These are phyloP conservation scores for Sebastes kiyomatsui DNA, from an alignment of 2,797 vertebrate species.

Conservation along the genomic window DNA sequence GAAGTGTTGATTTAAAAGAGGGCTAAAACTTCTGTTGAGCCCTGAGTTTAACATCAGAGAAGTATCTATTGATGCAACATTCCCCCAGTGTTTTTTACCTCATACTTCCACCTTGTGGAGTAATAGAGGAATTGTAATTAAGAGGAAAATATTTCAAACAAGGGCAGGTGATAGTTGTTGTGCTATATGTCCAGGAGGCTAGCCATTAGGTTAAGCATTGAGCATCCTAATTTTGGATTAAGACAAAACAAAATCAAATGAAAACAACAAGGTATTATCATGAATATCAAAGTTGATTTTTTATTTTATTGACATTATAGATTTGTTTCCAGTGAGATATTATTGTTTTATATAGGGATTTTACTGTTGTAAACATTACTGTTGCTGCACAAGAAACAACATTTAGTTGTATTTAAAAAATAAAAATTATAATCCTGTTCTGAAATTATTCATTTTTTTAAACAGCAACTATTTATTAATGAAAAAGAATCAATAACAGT, in stretches of 20 bases:
- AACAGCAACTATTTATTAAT: too few relatives aligned
- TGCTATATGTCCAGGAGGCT: neutral
- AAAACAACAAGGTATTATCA: neutral
- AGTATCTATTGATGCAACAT: neutral
- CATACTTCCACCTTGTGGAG: conserved; percentile 24
- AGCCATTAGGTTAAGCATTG: neutral
- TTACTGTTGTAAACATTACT: too few relatives aligned
- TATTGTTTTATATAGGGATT: too few relatives aligned
- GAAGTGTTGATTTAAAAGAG: neutral
- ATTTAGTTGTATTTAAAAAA: too few relatives aligned
- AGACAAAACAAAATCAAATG: neutral
- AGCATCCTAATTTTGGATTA: neutral
- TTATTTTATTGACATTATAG: too few relatives aligned
- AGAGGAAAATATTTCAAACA: neutral
- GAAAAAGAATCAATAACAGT: too few relatives aligned
- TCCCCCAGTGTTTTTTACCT: neutral
- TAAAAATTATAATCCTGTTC: too few relatives aligned
- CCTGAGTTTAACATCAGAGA: neutral
- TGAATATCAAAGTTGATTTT: neutral
- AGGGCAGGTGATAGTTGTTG: neutral
- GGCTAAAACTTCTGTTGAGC: neutral
- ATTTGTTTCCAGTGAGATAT: too few relatives aligned
- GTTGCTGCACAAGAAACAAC: too few relatives aligned
- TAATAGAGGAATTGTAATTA: neutral
- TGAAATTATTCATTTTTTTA: too few relatives aligned